These are phyloP conservation scores for Avahi laniger DNA, from an alignment of 2,797 vertebrate species.

Conservation along the genomic window DNA sequence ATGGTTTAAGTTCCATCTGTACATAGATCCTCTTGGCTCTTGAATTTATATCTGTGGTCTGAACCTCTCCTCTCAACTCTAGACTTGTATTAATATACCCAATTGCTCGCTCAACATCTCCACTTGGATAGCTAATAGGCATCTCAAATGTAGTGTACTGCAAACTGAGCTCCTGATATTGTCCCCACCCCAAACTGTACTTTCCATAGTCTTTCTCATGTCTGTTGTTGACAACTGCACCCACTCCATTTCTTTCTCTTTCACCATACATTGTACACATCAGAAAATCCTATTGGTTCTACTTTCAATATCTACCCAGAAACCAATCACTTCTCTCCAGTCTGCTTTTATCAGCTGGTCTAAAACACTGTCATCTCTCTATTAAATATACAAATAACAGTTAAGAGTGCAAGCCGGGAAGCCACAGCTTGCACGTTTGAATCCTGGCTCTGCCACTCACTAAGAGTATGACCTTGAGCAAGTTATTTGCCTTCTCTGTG, in stretches of 20 bases:
- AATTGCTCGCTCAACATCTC: neutral
- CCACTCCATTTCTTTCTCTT: neutral
- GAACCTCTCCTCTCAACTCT: conserved; percentile 5
- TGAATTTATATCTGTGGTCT: conserved; percentile 17
- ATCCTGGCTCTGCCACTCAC: neutral
- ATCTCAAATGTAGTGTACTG: neutral
- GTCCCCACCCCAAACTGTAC: neutral
- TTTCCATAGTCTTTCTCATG: neutral
- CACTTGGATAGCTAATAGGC: neutral
- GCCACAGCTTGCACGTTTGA: neutral
- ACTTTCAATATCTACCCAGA: neutral
- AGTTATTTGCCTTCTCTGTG: neutral
- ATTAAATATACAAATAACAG: neutral
- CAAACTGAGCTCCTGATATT: neutral
- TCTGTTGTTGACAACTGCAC: neutral
- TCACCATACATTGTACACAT: neutral
- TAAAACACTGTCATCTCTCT: neutral
- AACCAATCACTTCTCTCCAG: neutral
- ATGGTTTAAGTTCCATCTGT: neutral
- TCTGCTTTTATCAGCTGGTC: neutral
- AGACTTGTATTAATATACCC: neutral
- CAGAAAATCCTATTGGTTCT: neutral
- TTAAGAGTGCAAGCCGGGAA: neutral
- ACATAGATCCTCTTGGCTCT: neutral
- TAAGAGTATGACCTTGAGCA: neutral